Base-by-base conservation (phyloP, 53 echinoderm and acorn worm genomes). In the Echinometra lucunter region DNA sequence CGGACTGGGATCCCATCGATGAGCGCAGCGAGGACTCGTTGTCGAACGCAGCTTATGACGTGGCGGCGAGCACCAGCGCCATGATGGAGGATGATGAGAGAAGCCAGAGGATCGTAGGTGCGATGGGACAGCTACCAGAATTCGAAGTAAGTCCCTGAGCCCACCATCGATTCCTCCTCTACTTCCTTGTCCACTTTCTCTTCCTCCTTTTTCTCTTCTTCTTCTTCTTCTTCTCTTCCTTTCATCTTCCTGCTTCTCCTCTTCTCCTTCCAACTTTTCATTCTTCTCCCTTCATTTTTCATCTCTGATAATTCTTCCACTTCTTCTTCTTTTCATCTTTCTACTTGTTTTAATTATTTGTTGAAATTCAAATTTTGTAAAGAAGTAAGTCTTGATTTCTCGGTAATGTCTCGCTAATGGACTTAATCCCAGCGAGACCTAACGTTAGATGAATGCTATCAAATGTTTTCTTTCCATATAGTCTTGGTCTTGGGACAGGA, bases 1-100 rank as follows among this genome's bases (percentile, higher is more conserved):
- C 57, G 42, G 94, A 94, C 45, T 94, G 94, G 94, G 94, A 94
- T 23, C 83, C 58, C 8, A 85, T 94, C n/a, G 94, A 94, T 42
- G 80, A 55, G 21, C 85, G 55, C 10, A 94, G 94, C 85, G 94
- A 94, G 47, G 94, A 83, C 28, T 94, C 94, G 40, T 38, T 94
- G 66, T 94, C 94, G 55, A 93, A 93, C 45, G 94, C 63, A 23
- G 94, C 58, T 30, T 94, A 94, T 21, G 85, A 94, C 30, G 94
- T 94, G 40, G 85, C 58, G 3, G 80, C 49, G 18, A 75, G 81
- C 80, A 66, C 44, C 15, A 78, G 80, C 3, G 74, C 58, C 0
- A 83, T 94, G 85, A 27, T 63, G 63, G 94, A 85, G 27, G 94
- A 94, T 44, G 37, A 63, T 6, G 87, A 66, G 18, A 60, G 66